Conservation (phyloP, 2,113 vertebrate species). For the Dromas ardeola region DNA sequence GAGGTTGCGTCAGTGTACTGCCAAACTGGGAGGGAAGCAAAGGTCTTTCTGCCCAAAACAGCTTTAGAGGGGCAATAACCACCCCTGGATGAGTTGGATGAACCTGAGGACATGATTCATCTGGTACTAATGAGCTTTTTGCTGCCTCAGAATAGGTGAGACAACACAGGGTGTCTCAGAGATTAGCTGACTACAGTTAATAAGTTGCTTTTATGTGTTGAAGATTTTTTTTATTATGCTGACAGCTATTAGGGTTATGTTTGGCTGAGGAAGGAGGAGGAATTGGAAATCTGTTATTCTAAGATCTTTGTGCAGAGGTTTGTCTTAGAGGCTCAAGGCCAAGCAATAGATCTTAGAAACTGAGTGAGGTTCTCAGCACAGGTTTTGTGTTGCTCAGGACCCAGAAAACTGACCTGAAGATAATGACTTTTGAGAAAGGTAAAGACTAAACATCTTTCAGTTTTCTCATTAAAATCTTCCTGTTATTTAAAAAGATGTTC, state of each 20-base stretch:
- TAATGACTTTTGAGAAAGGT: not conserved
- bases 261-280: not conserved
- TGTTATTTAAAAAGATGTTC: not conserved
- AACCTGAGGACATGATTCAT: not conserved
- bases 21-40: not conserved
- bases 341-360: not conserved
- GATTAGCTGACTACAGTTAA: not conserved
- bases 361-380: not conserved
- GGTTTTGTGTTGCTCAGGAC: conserved; percentile 1
- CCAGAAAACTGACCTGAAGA: not conserved
- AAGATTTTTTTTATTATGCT: not conserved
- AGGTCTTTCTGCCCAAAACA: not conserved
- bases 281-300: not conserved
- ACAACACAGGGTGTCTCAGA: not conserved
- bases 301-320: not conserved
- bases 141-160: not conserved
- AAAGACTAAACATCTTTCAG: not conserved
- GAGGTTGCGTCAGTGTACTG: not conserved
- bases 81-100: not conserved
- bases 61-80: not conserved
- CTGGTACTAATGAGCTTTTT: conserved; percentile 20
- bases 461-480: conserved; percentile 47
- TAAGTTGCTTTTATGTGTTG: not conserved
- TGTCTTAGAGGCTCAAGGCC: conserved; percentile 14
- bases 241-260: not conserved